Base-by-base conservation (phyloP, 1,140 invertebrate species). In the Gonatopus flavifemur region DNA sequence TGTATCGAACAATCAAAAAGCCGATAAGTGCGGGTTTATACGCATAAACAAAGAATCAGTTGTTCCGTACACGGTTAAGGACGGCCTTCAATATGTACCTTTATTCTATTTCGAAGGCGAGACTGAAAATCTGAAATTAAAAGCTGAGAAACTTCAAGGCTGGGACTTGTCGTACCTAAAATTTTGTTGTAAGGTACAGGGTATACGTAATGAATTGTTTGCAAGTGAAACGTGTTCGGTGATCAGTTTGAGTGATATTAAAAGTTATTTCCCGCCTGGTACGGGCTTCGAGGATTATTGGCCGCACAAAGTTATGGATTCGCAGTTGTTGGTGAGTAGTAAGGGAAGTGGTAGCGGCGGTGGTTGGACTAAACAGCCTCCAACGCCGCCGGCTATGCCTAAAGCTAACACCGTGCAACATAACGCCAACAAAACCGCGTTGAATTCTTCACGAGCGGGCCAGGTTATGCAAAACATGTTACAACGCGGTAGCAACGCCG, bases 71-170 rank as follows among this genome's bases (percentile, higher is more conserved):
- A 93, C 94, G 1, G 84, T 91, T 3, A 86, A 89, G 59, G 87
- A 90, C 57, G 80, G 79, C 43, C 84, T 89, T 59, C 93, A 93
- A 73, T 93, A 89, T 76, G 93, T 98, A 42, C 94, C 93, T 9
- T 71, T 96, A n/a, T 95, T 94, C 75, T 94, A 94, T 72, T 94
- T 95, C 69, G 91, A 94, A 79, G 91, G 91, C 50, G 92, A 95
- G 80, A 93, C 90, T 1, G 90, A 94, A 66, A 92, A 91, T 74
- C 78, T 93, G 1, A 92, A 92, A 67, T 81, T 88, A 31, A 92
- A 93, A 67, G 89, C 91, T 28, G 86, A 91, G 64, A 86, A 88
- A 66, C 76, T 94, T 28, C 88, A 90, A 62, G 90, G 90, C 36
- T 96, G 93, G 93, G 91, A 94, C 75, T 71, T 95, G 35, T 90